phyloP scores from a whole-genome alignment of 2,888 invertebrate species.

The Phyllotreta striolata region DNA sequence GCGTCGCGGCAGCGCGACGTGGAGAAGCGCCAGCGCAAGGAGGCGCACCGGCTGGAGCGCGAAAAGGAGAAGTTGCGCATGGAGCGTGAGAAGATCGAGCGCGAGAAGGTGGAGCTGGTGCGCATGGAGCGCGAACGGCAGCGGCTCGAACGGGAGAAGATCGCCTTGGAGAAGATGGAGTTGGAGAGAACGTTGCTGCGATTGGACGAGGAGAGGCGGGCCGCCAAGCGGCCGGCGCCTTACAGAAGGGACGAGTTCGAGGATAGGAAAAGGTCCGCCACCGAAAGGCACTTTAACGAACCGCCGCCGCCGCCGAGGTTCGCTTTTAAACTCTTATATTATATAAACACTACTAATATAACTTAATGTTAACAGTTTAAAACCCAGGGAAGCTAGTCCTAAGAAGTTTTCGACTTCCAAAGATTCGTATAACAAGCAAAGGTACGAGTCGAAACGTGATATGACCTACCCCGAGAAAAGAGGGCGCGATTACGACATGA shows the following conservation, averaged over 20 bases:
- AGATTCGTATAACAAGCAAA: conserved; percentile 43
- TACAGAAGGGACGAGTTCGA: conserved; percentile 48
- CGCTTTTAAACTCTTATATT: conserved; percentile 51
- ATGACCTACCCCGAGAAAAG: conserved; percentile 51
- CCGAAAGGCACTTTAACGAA: conserved; percentile 62
- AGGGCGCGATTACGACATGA: conserved; percentile 50
- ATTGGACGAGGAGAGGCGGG: conserved; percentile 68
- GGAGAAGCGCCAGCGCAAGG: conserved; percentile 84
- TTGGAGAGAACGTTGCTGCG: conserved; percentile 79
- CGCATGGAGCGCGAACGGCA: conserved; percentile 86
- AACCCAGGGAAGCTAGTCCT: conserved; percentile 51
- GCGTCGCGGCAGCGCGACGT: conserved; percentile 74
- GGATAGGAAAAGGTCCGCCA: conserved; percentile 38
- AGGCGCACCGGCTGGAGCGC: conserved; percentile 81
- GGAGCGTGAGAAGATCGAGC: conserved; percentile 87
- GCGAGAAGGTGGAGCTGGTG: conserved; percentile 85
- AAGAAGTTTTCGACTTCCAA: conserved; percentile 47
- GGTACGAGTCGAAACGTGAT: conserved; percentile 54
- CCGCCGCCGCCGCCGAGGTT: conserved; percentile 66
- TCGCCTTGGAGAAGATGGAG: conserved; percentile 79
- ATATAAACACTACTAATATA: background rate
- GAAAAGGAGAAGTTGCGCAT: conserved; percentile 82
- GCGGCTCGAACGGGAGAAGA: conserved; percentile 66
- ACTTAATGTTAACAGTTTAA: conserved; percentile 46
- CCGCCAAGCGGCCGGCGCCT: conserved; percentile 65